Evolutionary conservation across 2,113 vertebrate species (phyloP), one percentile per base, ranked within the genome.

Genomic region (Phoenicopterus ruber): DNA sequence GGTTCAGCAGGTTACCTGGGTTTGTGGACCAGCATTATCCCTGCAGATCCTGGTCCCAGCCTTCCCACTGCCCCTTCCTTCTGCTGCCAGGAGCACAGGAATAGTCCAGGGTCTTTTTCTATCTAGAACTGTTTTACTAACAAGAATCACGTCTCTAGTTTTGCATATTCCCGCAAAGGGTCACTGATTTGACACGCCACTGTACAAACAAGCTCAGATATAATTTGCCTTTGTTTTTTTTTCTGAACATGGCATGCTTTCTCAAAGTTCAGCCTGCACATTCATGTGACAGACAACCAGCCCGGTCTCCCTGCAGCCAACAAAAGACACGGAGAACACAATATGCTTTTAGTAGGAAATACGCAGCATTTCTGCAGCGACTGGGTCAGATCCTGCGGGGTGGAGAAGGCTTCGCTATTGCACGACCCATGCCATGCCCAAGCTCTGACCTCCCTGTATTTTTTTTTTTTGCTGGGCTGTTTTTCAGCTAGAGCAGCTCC

Each of bases 341-440:
- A 29, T 4, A 11, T 10, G 42, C 25, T 44, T 18, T 26, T 1
- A 36, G 46, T 54, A 86, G 77, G 93, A 49, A 71, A 42, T 0
- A 5, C 19, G 50, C 32, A 36, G 55, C 20, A 3, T 7, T 76
- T 49, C 84, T 80, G 29, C 47, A 72, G 66, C 10, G 1, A 40
- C 10, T 5, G 4, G 7, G 38, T 29, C 72, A 17, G 61, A 9
- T 18, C 36, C 19, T 29, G 59, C 25, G 4, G 38, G 13, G 24
- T 2, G 0, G n/a, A 49, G 52, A 49, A 55, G 32, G 29, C 21
- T 79, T 63, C 0, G 2, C 46, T 47, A 4, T 2, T 36, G 31
- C 70, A 34, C 0, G 1, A 70, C 24, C 50, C 6, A 3, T 9
- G 31, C 21, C 25, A 26, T 0, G 3, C 34, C 21, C 20, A 1